phyloP scores from a whole-genome alignment of 1,140 invertebrate genomes.

The Drosophila tropicalis region DNA sequence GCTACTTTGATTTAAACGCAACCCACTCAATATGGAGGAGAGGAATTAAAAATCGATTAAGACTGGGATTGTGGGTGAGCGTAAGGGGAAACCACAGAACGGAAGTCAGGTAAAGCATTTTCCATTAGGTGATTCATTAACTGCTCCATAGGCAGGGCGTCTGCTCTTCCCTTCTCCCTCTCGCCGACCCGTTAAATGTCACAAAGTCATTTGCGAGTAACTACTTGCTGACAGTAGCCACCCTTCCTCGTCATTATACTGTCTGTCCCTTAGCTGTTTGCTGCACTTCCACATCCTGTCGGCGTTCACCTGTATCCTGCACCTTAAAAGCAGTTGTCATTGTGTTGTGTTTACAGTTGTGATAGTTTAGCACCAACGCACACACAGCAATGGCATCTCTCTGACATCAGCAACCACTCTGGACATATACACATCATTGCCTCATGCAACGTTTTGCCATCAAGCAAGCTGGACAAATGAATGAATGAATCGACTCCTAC shows the following conservation, averaged over 20 bases:
- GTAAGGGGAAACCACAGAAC: conserved; percentile 33
- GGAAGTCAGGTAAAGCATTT: conserved; percentile 66
- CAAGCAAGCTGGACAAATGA: conserved; percentile 60
- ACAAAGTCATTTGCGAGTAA: conserved; percentile 52
- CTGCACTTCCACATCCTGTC: conserved; percentile 63
- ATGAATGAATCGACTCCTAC: conserved; percentile 62
- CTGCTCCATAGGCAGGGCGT: conserved; percentile 35
- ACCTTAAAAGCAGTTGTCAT: conserved; percentile 54
- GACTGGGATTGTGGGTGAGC: conserved; percentile 1
- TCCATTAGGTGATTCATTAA: conserved; percentile 80
- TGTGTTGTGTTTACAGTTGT: conserved; percentile 63
- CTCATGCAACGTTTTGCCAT: conserved; percentile 5
- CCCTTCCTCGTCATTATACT: conserved; percentile 42
- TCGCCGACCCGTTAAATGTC: conserved; percentile 15
- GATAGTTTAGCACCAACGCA: conserved; percentile 50
- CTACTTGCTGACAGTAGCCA: conserved; percentile 37
- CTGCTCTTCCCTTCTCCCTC: neutral
- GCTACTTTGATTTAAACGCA: conserved; percentile 24
- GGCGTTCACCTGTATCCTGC: conserved; percentile 15
- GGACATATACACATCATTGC: conserved; percentile 36
- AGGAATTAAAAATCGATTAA: conserved; percentile 69
- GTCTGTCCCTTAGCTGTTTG: neutral
- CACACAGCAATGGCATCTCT: conserved; percentile 32
- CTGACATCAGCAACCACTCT: conserved; percentile 54
- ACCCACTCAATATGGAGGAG: conserved; percentile 25